Evolutionary conservation across 1,140 invertebrate species (phyloP), one percentile per base, ranked within the genome.

Genomic region (Musca domestica): DNA sequence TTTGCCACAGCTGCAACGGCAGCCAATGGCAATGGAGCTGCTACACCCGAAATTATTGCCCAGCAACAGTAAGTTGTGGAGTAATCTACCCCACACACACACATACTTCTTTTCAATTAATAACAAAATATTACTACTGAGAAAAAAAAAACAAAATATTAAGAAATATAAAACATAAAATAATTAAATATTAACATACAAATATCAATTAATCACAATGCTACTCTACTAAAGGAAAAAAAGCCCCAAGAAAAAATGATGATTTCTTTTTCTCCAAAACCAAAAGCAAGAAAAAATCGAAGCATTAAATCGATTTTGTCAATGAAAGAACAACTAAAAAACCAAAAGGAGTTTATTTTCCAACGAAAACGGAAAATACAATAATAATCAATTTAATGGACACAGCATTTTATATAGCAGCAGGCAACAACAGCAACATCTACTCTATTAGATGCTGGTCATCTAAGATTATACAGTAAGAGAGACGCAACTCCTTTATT

Each of bases 41-140:
- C 73, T 56, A 75, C 56, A 61, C 17, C 75, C n/a, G 75, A 76
- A 69, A 71, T 73, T 69, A 54, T 74, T 17, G 74, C 73, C 25
- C 76, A 76, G 22, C 76, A 77, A 20, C 61, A 64, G 61, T 66
- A 66, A 61, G 22, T 58, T 30, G 54, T 58, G 15, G 0, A 41
- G n/a, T n/a, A n/a, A n/a, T n/a, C n/a, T n/a, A n/a, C n/a, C n/a
- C 34, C 10, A 41, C 34, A n/a, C n/a, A n/a, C n/a, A n/a, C n/a
- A 12, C 10, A 41, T 10, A 41, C 10, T 41, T 41, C 10, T 12
- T 41, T 41, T 41, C 34, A 41, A 41, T 41, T 41, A 41, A 41
- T 7, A 41, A 51, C 17, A n/a, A n/a, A n/a, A n/a, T 51, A 61
- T 34, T 61, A 34, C 14, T 61, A 34, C 34, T 61, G 56, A 27